A percentile compares a stretch with the other conserved stretches of the same genome.
Conservation (phyloP, 2,113 vertebrate species). For the Anolis sagrei region DNA sequence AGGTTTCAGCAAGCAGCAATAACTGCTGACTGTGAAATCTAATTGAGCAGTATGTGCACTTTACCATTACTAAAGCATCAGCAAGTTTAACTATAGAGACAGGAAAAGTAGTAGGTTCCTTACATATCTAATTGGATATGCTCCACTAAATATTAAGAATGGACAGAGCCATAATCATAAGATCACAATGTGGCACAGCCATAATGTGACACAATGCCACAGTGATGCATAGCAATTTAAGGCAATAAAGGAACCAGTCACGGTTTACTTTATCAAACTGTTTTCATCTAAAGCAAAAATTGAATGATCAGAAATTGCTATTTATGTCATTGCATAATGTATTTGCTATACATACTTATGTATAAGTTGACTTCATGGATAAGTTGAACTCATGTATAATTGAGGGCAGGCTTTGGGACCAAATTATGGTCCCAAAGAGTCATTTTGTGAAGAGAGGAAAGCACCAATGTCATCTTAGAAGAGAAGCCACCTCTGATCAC, state of each 20-base stretch:
- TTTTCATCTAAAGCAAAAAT: background rate
- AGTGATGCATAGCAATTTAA: background rate
- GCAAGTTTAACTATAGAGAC: constrained; percentile 30
- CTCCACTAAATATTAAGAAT: background rate
- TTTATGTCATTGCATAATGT: no score
- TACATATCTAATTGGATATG: constrained; percentile 19
- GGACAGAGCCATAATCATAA: constrained; percentile 5
- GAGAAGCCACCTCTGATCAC: no score
- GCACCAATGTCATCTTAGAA: no score
- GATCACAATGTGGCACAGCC: background rate
- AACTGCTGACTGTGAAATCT: constrained; percentile 6
- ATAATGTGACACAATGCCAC: background rate
- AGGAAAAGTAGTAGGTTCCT: constrained; percentile 45
- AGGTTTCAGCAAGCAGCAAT: constrained; percentile 29
- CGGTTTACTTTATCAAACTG: accelerated
- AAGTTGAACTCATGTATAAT: no score
- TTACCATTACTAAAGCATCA: constrained; percentile 29
- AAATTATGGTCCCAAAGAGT: no score
- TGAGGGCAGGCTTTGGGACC: no score
- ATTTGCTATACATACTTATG: no score
- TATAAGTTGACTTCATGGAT: no score
- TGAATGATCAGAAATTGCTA: background rate
- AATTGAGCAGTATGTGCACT: constrained; percentile 29
- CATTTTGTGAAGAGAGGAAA: no score
- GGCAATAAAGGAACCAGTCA: background rate